Evolutionary conservation across 2,797 vertebrate genomes (phyloP), one percentile per base, ranked within the genome.

Genomic region (Anabacerthia variegaticeps): DNA sequence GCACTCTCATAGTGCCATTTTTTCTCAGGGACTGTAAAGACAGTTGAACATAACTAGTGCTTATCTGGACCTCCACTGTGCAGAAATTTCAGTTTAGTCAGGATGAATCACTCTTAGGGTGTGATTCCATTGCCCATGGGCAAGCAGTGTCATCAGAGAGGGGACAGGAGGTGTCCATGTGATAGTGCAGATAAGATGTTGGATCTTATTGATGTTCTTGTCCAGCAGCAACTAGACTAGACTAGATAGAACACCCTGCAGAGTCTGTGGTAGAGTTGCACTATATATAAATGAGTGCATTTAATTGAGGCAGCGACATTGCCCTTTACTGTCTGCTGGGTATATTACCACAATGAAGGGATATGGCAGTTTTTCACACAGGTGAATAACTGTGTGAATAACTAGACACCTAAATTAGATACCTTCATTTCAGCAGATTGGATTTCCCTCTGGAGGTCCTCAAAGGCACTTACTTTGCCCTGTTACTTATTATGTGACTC

Each of bases 91-190:
- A 56, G 9, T 54, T 75, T 43, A 39, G 58, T 39, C 30, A 73
- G 22, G 67, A 23, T 9, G 3, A 89, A 39, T 43, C 17, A 6
- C 30, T 69, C 61, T 28, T 51, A 49, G 48, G 28, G 12, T 44
- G 23, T 17, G 44, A 32, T 39, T 76, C 22, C 46, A 13, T 28
- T 63, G 37, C 48, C 55, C 37, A 8, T 18, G 76, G 55, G 2
- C n/a, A 26, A 9, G 23, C 28, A 51, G 22, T 24, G 46, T 13
- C 32, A 26, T 27, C 0, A 0, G 41, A 68, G 32, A 43, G 17
- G 6, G n/a, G 28, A 32, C 6, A 17, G 41, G 32, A 78, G 49
- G 43, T 23, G 36, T 36, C 43, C 39, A 2, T n/a, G 24, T 41
- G 24, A 18, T 2, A 75, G 48, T 14, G 11, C 8, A 73, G 62